Evolutionary conservation across 2,113 vertebrate species (phyloP), one percentile per base, ranked within the genome.

Genomic region (Podarcis muralis): DNA sequence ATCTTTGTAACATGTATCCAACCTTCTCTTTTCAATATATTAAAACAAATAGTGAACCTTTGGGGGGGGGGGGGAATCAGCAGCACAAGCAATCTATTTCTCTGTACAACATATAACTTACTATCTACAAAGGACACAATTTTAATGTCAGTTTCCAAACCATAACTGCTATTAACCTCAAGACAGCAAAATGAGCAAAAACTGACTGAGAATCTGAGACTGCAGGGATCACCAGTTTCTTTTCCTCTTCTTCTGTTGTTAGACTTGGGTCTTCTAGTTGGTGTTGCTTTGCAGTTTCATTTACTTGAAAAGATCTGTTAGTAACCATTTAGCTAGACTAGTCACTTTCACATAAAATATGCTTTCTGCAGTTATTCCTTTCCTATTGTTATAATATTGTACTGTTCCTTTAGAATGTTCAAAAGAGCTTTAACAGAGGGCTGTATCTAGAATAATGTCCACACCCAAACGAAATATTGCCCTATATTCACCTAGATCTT

Each of bases 241-340:
- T 37, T 92, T 92, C 65, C 57, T 43, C 48, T 83, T 88, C 37
- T 40, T 68, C 72, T 23, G 37, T 30, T 6, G 37, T 30, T 62
- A 37, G 4, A 15, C 18, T 1, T 27, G 16, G 16, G 35, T 35
- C 84, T 83, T 59, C 25, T 3, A 66, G 57, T 65, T 76, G 37
- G 0, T 12, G 2, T 83, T 75, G 6, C 0, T 0, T 0, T 40
- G 0, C n/a, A 0, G 59, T 77, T 79, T 83, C 80, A 35, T 88
- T 88, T 76, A 76, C 57, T 25, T 59, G 37, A 83, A 43, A 76
- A 62, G 1, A 6, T 30, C 8, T 35, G 27, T 9, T 30, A 40
- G 27, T 40, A 74, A 88, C 25, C 81, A 62, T 15, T 18, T n/a
- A 81, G 69, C 35, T 27, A 2, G 40, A 4, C 25, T 48, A 43